Conservation (phyloP, 1,140 invertebrate genomes). For the Mesaphorura yosii region DNA sequence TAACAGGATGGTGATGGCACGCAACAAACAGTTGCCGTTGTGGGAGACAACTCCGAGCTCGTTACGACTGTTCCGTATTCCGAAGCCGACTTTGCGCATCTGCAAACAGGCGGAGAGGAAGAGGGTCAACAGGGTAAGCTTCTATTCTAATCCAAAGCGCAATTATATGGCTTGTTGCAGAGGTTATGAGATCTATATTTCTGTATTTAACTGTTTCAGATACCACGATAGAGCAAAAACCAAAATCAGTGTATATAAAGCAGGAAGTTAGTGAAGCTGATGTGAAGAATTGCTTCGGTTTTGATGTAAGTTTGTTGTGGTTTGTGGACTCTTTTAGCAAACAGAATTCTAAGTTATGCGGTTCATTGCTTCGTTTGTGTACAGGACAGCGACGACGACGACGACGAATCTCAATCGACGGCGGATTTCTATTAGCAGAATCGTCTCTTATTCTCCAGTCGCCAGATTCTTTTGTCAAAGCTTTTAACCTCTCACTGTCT, state of each 20-base stretch:
- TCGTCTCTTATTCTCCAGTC: too few relatives aligned
- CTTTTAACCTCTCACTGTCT: too few relatives aligned
- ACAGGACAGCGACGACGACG: too few relatives aligned
- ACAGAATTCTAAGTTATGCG: too few relatives aligned
- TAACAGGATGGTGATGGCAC: conserved; percentile 37
- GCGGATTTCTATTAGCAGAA: too few relatives aligned
- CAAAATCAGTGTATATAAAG: conserved; percentile 34
- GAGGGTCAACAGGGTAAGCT: background rate
- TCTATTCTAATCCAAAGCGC: background rate
- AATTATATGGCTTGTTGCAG: background rate
- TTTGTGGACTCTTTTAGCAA: too few relatives aligned
- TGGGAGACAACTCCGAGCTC: conserved; percentile 31
- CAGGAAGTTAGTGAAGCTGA: conserved; percentile 47
- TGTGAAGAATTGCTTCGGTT: conserved; percentile 72
- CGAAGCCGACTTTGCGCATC: conserved; percentile 24
- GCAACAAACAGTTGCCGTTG: conserved; percentile 37
- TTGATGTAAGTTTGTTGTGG: conserved; percentile 63
- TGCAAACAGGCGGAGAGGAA: conserved; percentile 9
- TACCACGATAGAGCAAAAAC: conserved; percentile 12
- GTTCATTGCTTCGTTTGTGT: too few relatives aligned
- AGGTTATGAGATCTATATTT: background rate
- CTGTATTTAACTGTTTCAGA: background rate
- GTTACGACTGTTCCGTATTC: conserved; percentile 30
- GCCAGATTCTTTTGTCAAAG: too few relatives aligned
- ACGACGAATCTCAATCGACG: too few relatives aligned